Conservation (phyloP, 2,888 invertebrate genomes). For the Nineta flava region DNA sequence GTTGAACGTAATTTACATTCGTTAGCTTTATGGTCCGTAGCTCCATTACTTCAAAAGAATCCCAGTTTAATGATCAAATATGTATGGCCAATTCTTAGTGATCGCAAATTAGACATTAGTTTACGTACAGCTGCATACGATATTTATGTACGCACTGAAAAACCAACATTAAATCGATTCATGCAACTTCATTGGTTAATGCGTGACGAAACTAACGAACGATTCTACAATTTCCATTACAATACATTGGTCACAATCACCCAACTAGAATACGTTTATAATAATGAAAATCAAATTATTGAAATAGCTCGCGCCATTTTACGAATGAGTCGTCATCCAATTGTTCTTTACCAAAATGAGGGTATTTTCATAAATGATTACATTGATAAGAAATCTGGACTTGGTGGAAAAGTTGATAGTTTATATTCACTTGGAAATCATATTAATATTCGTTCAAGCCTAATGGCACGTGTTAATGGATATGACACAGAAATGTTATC, state of each 20-base stretch:
- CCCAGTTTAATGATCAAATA: constrained; percentile 20
- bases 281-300: constrained; percentile 23
- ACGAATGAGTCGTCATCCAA: constrained; percentile 20
- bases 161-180: constrained; percentile 20
- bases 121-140: constrained; percentile 28
- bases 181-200: constrained; percentile 30
- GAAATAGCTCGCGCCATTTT: constrained; percentile 23
- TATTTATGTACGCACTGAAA: constrained; percentile 25
- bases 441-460: too few species aligned
- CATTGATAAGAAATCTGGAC: constrained; percentile 25
- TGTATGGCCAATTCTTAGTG: constrained; percentile 30
- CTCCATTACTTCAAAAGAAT: constrained; percentile 17
- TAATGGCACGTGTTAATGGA: too few species aligned
- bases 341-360: constrained; percentile 17
- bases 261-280: constrained; percentile 15
- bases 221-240: constrained; percentile 31
- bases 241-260: constrained; percentile 27
- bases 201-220: constrained; percentile 25
- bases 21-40: constrained; percentile 27
- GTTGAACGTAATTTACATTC: constrained; percentile 23
- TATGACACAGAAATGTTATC: too few species aligned
- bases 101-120: constrained; percentile 25
- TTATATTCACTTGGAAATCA: too few species aligned
- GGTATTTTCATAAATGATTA: constrained; percentile 25
- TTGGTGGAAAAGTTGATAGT: constrained; percentile 17